These are phyloP conservation scores for Caenorhabditis sp. DNA, from an alignment of 2,888 invertebrate species.

Conservation along the genomic window DNA sequence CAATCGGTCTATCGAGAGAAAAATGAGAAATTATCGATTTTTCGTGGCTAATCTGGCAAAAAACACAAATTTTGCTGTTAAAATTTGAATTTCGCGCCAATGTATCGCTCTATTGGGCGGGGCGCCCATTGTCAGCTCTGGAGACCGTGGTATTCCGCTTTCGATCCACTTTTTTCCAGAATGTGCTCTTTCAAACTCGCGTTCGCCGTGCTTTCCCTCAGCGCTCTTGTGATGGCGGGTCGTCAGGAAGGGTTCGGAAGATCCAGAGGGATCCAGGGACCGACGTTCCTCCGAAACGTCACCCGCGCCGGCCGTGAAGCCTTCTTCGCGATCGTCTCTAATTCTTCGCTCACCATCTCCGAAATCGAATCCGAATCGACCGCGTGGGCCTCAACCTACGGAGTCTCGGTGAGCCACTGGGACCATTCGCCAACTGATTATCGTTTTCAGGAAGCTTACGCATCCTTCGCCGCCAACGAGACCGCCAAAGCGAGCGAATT, in stretches of 20 bases:
- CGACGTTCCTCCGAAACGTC: constrained; percentile 58
- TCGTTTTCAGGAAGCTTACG: constrained; percentile 50
- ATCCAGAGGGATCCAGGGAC: constrained; percentile 23
- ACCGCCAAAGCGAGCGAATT: constrained; percentile 35
- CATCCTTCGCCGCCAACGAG: constrained; percentile 39
- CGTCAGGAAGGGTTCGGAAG: constrained; percentile 35
- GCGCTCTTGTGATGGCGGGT: constrained; percentile 5
- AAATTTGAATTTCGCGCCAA: no score
- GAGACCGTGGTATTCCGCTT: no score
- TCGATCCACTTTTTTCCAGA: no score
- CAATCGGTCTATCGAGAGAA: no score
- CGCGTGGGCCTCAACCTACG: constrained; percentile 54
- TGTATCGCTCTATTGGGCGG: no score
- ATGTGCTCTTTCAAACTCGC: constrained; percentile 23
- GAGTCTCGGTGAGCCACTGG: constrained; percentile 49
- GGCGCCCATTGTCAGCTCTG: no score
- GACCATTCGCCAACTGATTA: not conserved
- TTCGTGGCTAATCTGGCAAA: no score
- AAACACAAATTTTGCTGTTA: no score
- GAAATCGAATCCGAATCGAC: constrained; percentile 37
- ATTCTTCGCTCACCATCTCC: constrained; percentile 48
- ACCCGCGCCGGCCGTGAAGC: constrained; percentile 40
- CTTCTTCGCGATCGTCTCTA: constrained; percentile 53
- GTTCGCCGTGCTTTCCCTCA: not conserved
- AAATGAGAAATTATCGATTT: no score